Base-by-base conservation (phyloP, 1,140 invertebrate genomes). In the Trachymyrmex cornetzi region DNA sequence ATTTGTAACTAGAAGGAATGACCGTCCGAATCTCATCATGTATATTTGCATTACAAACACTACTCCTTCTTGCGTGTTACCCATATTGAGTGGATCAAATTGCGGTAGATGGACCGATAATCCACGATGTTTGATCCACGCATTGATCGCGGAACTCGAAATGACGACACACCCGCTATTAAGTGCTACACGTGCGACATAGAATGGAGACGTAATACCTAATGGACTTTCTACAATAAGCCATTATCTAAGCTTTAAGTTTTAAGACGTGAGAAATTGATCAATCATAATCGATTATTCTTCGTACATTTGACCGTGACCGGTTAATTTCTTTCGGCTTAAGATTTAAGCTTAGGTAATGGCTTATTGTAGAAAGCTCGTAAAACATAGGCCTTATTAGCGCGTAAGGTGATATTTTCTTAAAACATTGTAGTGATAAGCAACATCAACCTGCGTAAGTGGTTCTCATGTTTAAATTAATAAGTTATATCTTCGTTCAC, bases 331-430 rank as follows among this genome's bases (percentile, higher is more conserved):
- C 7, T 38, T 38, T 0, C 7, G 6, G 34, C 34, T 38, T 38
- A 34, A 34, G 5, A 34, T 6, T 34, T 34, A 7, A 9, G 34
- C 34, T 38, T 38, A 38, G 6, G 7, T 38, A 38, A 38, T 38
- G 5, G 11, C 38, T 12, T 44, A 44, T 38, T 38, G 38, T 44
- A 44, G 9, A 44, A 44, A 11, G 9, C 38, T 44, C 38, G 1
- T 11, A 79, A 87, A 91, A 63, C 77, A 91, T 85, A 89, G 92
- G 93, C 93, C 93, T 94, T 94, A 94, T 85, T 94, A 94, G 92
- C 77, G 61, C 69, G 55, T 94, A 94, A 94, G 89, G 88, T 72
- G 67, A 90, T 91, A 90, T 87, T 91, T 91, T 86, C 66, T 50
- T 71, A 74, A 84, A 61, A 63, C 3, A n/a, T 50, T 77, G 14